Evolutionary conservation across 2,113 vertebrate species (phyloP), one percentile per base, ranked within the genome.

Genomic region (Gavialis gangeticus): DNA sequence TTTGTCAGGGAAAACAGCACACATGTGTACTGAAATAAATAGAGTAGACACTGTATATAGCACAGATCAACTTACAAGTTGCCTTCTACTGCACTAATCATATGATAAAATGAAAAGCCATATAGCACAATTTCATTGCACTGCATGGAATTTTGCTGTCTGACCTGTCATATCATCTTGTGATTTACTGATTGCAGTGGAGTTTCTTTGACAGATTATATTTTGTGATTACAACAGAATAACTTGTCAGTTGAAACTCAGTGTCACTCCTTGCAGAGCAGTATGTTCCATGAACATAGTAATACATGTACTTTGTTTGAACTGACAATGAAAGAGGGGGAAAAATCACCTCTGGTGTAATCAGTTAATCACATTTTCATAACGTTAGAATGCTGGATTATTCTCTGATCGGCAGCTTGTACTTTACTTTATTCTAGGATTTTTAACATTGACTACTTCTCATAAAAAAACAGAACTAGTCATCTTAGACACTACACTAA

Each of bases 161-260:
- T 37, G 9, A 79, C 27, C 5, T 82, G 27, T 21, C 5, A 64
- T 77, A n/a, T 86, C 30, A 17, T 34, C 3, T 58, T 30, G 5
- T 0, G 1, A 4, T 17, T 90, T 75, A 46, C 11, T 28, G n/a
- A 85, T 34, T 46, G 4, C 57, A 28, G 0, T 4, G 28, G n/a
- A 83, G 84, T 10, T 55, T 12, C 66, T 15, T 75, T 13, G 34
- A 22, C 54, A 46, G 15, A 24, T 64, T 6, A 0, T 0, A 0
- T 37, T 54, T 73, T 28, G 13, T 94, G 75, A 37, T 34, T 73
- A 46, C 46, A 46, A 12, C 22, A 57, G 10, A 22, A 15, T 3
- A 59, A 15, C 46, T 54, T 24, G 69, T 73, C 34, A n/a, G 54
- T 57, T 56, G 46, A 46, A 76, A 21, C 27, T 76, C 37, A 46